These are phyloP conservation scores for Apistogramma diplotaenia DNA, from an alignment of 2,113 vertebrate species.

Conservation along the genomic window DNA sequence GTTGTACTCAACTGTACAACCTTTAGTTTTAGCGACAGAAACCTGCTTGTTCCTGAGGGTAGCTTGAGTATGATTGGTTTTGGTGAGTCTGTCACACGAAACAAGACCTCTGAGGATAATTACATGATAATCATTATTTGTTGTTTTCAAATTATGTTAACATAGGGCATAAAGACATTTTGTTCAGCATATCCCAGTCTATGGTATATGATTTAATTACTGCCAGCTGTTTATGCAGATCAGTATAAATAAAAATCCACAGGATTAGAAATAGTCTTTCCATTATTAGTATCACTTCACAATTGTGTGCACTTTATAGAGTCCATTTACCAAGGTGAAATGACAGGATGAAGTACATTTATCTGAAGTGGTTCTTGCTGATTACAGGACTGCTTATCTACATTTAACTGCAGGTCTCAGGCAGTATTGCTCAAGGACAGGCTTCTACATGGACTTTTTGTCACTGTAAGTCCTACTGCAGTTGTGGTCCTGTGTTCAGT, in stretches of 20 bases:
- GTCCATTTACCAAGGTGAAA: background rate
- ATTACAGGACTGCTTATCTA: background rate
- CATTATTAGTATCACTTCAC: background rate
- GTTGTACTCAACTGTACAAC: background rate
- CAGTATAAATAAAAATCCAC: background rate
- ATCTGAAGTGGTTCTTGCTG: background rate
- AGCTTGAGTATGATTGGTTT: no score
- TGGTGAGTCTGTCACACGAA: no score
- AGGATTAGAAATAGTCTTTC: background rate
- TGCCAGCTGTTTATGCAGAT: background rate
- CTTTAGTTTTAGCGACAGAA: background rate
- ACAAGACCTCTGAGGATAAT: no score
- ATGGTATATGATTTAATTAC: background rate
- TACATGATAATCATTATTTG: no score
- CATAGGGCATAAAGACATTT: no score
- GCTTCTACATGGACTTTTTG: background rate
- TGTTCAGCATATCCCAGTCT: background rate
- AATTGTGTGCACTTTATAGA: background rate
- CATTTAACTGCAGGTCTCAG: background rate
- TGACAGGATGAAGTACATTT: background rate
- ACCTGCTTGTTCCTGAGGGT: background rate
- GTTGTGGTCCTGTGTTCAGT: background rate
- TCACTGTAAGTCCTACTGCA: background rate
- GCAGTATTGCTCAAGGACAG: background rate
- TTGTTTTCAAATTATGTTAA: background rate